These are phyloP conservation scores for Opisthocomus hoazin DNA, from an alignment of 2,113 vertebrate genomes.

Conservation along the genomic window DNA sequence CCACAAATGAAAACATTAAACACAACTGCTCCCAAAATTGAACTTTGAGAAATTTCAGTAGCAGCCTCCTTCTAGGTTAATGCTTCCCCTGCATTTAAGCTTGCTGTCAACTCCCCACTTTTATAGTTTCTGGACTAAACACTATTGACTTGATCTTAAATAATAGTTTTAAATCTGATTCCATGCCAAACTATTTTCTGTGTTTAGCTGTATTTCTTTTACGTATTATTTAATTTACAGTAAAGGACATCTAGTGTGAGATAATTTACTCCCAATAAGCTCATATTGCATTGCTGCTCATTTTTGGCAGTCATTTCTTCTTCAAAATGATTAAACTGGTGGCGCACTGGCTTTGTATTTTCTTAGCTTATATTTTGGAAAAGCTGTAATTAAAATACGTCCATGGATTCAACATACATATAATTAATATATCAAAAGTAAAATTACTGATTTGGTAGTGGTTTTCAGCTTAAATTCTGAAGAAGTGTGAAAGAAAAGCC, in stretches of 20 bases:
- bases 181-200: not conserved
- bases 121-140: not conserved
- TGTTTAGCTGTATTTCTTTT: not conserved
- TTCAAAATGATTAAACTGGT: not conserved
- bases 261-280: not conserved
- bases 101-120: not conserved
- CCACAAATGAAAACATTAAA: constrained; percentile 12
- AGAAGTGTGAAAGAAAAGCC: not conserved
- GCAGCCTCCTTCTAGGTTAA: not conserved
- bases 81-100: not conserved
- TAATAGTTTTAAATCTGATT: not conserved
- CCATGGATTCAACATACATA: not conserved
- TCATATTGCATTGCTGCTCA: not conserved
- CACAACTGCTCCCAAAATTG: not conserved
- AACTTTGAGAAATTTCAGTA: constrained; percentile 16
- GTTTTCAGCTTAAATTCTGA: not conserved
- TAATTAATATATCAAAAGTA: not conserved
- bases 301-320: not conserved
- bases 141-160: not conserved
- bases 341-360: not conserved
- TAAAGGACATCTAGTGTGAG: not conserved
- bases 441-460: not conserved
- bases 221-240: not conserved
- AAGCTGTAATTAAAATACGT: not conserved
- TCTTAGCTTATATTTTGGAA: not conserved